Evolutionary conservation across 2,797 vertebrate genomes (phyloP).

Genomic region (Sebastes kiyomatsui): DNA sequence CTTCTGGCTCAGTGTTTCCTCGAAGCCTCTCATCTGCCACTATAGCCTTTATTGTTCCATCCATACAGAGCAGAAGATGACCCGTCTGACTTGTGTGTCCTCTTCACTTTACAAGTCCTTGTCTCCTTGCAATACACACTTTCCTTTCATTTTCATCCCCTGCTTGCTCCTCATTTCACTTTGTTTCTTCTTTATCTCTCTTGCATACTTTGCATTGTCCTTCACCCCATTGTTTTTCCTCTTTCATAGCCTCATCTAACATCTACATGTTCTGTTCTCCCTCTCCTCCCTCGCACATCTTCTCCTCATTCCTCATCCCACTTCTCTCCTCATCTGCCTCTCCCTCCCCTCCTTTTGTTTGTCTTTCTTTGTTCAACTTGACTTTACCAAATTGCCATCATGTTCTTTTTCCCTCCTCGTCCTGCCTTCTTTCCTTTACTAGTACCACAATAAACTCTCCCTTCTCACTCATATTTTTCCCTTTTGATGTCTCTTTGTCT

Average conservation of each 20-base stretch:
- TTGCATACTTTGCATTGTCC: background rate
- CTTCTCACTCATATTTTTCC: background rate
- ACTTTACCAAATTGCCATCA: background rate
- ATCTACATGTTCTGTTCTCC: background rate
- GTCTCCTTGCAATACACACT: background rate
- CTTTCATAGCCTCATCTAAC: background rate
- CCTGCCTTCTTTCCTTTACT: background rate
- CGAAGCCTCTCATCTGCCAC: background rate
- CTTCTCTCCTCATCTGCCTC: background rate
- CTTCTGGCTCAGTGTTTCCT: background rate
- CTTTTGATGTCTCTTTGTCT: background rate
- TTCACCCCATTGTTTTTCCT: background rate
- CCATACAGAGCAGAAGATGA: background rate
- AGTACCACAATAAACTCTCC: background rate
- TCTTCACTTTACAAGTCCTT: background rate
- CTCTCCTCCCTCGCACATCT: background rate
- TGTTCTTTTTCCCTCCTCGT: background rate
- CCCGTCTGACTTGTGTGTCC: background rate
- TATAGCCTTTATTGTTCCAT: background rate
- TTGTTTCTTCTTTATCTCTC: background rate
- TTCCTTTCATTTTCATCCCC: background rate
- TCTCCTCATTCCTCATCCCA: background rate
- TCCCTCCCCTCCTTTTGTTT: background rate
- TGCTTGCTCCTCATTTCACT: background rate
- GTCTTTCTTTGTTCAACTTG: background rate